Base-by-base conservation (phyloP, 2,888 invertebrate genomes). In the Kryphioiulus occultus region DNA sequence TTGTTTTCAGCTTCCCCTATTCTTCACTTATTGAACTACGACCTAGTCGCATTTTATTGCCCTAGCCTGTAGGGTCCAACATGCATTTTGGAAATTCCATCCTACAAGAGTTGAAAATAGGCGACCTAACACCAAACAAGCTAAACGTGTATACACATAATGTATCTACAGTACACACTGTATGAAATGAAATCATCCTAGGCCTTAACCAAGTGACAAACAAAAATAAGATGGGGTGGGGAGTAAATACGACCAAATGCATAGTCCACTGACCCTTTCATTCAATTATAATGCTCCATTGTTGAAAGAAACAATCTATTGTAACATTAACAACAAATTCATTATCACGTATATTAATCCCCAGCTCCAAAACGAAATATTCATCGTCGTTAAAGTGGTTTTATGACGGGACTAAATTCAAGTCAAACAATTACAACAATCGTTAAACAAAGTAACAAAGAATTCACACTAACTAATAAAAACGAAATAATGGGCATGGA, bases 241-340 rank as follows among this genome's bases (percentile, higher is more conserved):
- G 59, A 9, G n/a, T n/a, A 35, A 35, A 35, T n/a, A 15, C 78
- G 30, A 78, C 68, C 68, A 68, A 26, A 68, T 26, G 26, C 30
- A 30, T 32, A 30, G 78, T 78, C 78, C 78, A 78, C 78, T 78
- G 78, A 78, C 78, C 78, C 78, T 78, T 78, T 78, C 78, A 78
- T 78, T 78, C 78, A 32, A 78, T 78, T 78, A 78, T 78, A 78
- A 78, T 78, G 78, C 30, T 30, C 78, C 30, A 78, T 78, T 78
- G 78, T 78, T 78, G 78, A 30, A 78, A 78, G 78, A 78, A 78
- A 78, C 78, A 78, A 78, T 78, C 78, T 78, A 78, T 78, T 78
- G 78, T 78, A 78, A 78, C 78, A 78, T 78, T 78, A 78, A 78
- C 78, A 78, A 78, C 78, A 78, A 78, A 78, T 78, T 78, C 78